Evolutionary conservation across 2,888 invertebrate genomes (phyloP).

Genomic region (Ectobius pallidus): DNA sequence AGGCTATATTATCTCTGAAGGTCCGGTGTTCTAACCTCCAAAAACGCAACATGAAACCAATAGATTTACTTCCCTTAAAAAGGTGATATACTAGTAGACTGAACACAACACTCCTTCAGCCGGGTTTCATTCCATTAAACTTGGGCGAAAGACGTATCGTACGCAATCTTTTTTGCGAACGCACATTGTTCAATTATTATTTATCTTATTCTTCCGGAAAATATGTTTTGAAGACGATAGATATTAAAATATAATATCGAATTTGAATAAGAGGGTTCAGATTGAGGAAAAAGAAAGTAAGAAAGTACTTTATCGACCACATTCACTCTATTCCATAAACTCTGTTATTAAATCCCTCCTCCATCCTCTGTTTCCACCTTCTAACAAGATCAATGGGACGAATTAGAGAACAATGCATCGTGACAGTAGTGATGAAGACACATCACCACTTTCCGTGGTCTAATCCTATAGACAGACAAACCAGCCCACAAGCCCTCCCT

Average conservation of each 20-base stretch:
- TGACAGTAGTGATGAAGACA: constrained; percentile 39
- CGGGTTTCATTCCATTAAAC: too few species aligned
- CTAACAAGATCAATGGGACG: constrained; percentile 38
- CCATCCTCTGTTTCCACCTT: neutral
- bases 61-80: too few species aligned
- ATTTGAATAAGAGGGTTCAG: neutral
- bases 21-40: too few species aligned
- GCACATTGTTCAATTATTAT: too few species aligned
- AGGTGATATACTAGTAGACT: too few species aligned
- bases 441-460: constrained; percentile 34
- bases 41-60: too few species aligned
- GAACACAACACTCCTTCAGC: too few species aligned
- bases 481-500: neutral
- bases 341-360: constrained; percentile 18
- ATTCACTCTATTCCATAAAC: constrained; percentile 16
- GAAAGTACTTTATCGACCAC: constrained; percentile 24
- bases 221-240: neutral
- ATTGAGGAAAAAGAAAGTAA: neutral
- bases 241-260: neutral
- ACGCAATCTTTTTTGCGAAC: too few species aligned
- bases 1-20: too few species aligned
- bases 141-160: too few species aligned
- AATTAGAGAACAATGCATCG: constrained; percentile 36
- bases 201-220: neutral
- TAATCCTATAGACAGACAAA: constrained; percentile 25